Percentiles rank a stretch among this genome's conserved stretches.
Conservation (phyloP, 1,140 invertebrate species). For the Halesus radiatus region DNA sequence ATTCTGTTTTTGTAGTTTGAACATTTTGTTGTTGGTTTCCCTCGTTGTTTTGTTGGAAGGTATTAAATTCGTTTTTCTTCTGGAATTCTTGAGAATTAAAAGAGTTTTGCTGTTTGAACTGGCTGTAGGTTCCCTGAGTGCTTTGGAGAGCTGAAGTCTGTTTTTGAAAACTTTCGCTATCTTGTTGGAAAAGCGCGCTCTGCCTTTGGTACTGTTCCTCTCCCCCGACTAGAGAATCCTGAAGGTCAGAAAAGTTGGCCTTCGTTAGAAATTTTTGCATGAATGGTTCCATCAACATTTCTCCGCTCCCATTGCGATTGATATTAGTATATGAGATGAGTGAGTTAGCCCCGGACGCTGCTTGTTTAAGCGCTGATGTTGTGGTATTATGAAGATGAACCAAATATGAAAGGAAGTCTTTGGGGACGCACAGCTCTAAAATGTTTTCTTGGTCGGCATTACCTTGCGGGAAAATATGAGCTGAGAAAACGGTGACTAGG, state of each 20-base stretch:
- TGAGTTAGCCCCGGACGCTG: conserved; percentile 3
- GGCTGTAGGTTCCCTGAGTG: neutral
- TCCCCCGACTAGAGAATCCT: conserved; percentile 44
- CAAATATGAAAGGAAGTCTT: conserved; percentile 51
- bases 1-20: neutral
- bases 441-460: conserved; percentile 47
- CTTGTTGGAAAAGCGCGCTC: conserved; percentile 18
- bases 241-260: conserved; percentile 49
- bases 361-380: conserved; percentile 17
- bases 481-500: conserved; percentile 52
- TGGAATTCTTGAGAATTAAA: neutral
- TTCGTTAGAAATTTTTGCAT: conserved; percentile 50
- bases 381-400: conserved; percentile 49
- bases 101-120: neutral
- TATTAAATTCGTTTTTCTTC: neutral
- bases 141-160: neutral
- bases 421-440: conserved; percentile 52
- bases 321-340: conserved; percentile 3
- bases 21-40: neutral
- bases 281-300: conserved; percentile 39
- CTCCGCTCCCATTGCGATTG: neutral
- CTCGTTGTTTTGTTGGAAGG: neutral
- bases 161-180: conserved; percentile 8
- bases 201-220: conserved; percentile 42
- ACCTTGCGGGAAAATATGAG: conserved; percentile 52